Percentiles rank a stretch among this genome's conserved stretches.
These are phyloP conservation scores for Crossoptilon crossoptilon DNA, from an alignment of 2,797 vertebrate genomes.

Conservation along the genomic window DNA sequence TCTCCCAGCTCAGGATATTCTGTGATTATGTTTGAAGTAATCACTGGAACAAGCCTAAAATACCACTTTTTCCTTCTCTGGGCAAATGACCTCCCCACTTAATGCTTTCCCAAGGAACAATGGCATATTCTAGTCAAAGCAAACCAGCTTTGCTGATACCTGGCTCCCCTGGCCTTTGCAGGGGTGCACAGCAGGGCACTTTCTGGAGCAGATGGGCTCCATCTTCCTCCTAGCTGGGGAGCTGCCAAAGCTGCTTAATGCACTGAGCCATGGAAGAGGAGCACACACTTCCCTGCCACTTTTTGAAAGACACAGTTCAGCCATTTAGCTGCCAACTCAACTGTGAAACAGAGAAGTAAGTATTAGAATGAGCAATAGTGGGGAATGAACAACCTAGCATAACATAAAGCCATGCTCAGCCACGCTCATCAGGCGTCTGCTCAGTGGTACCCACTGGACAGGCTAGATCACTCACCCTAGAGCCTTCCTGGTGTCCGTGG, in stretches of 20 bases:
- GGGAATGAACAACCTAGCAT: not conserved
- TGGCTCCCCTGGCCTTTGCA: not conserved
- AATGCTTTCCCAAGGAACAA: not conserved
- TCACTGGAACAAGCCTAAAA: not conserved
- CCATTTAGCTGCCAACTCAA: not conserved
- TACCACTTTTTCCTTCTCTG: not conserved
- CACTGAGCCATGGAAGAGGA: not conserved
- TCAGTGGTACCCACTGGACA: rapidly evolving
- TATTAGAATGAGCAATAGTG: not conserved
- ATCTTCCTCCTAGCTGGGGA: not conserved
- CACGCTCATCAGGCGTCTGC: not conserved
- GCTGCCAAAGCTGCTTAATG: not conserved
- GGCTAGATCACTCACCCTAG: not conserved
- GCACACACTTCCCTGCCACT: not conserved
- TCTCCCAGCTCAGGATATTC: not conserved
- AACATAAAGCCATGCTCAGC: not conserved
- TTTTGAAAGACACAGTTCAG: not conserved
- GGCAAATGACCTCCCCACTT: not conserved
- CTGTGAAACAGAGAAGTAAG: not conserved
- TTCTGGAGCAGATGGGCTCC: not conserved
- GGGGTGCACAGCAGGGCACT: not conserved
- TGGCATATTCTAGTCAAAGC: not conserved
- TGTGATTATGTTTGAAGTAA: not conserved
- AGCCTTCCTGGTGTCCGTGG: not conserved
- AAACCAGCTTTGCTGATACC: not conserved